Evolutionary conservation across 2,113 vertebrate genomes (phyloP).

Genomic region (Oreochromis tanganicae): DNA sequence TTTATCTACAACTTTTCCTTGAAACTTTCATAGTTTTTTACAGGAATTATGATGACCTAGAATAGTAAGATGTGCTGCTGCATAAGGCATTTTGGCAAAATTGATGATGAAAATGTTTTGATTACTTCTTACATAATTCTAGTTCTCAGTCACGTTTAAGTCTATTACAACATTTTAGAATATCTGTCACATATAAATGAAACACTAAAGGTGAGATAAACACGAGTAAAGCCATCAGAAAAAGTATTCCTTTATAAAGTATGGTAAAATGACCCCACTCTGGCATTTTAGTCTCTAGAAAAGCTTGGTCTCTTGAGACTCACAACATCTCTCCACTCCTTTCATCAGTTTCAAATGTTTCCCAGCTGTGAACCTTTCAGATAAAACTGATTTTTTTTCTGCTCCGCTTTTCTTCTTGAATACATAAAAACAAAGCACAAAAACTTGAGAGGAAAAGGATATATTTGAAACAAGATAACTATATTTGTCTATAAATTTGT

Average conservation of each 20-base stretch:
- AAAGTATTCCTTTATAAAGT: neutral
- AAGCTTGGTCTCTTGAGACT: neutral
- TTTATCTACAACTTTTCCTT: neutral
- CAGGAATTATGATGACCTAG: neutral
- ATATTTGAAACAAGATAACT: neutral
- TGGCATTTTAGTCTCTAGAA: neutral
- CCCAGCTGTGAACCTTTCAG: neutral
- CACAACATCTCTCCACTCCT: neutral
- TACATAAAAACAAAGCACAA: neutral
- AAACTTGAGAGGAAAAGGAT: accelerated
- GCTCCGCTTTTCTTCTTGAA: neutral
- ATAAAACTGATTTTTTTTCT: neutral
- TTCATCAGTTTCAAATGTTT: neutral
- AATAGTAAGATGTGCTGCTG: neutral
- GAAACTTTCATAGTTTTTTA: neutral
- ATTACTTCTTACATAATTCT: neutral
- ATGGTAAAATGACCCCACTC: neutral
- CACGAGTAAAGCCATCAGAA: neutral
- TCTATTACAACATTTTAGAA: neutral
- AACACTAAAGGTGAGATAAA: neutral
- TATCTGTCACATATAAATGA: neutral
- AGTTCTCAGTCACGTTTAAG: neutral
- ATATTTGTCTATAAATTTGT: neutral
- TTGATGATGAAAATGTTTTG: neutral
- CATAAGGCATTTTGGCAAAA: neutral